Base-by-base conservation (phyloP, 2,888 invertebrate genomes). In the Rotaria magnacalcarata region DNA sequence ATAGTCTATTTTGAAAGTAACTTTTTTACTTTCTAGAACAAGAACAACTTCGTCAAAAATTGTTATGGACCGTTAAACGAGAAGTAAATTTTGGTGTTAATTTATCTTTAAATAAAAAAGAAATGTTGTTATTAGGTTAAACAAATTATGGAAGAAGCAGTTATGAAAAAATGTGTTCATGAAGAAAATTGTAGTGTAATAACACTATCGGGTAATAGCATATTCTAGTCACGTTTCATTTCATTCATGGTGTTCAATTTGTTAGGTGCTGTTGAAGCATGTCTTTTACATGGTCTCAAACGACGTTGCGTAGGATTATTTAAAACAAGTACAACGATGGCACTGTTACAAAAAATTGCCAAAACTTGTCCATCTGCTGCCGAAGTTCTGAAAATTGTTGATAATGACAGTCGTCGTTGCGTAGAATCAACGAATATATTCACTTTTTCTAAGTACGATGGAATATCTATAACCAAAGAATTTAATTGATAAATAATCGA, bases 111-210 rank as follows among this genome's bases (percentile, higher is more conserved):
- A 50, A 14, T 52, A 11, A 10, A 80, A 3, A 47, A 34, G 16
- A 27, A 7, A 14, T 80, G 50, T 74, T 87, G 88, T 56, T 89
- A 89, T 58, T 89, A 92, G 92, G 96, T 96, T 86, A 97, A 96
- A 91, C 95, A 96, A 91, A 94, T 96, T 87, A 96, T 96, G 96
- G 96, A 96, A 92, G 96, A 96, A 91, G 95, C 96, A 43, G 96
- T 96, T 19, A 96, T 96, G 41, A 93, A 95, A 88, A 96, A 96
- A 91, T 95, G 95, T 90, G 94, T 96, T 21, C 95, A 96, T 90
- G 95, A 96, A 92, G 96, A 96, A 89, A 96, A 96, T 89, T 95
- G 95, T 87, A 94, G 94, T 85, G 95, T 96, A 84, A 96, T 95
- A n/a, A 94, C 96, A 0, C 92, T 96, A 1, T 96, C 96, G 90